Base-by-base conservation (phyloP, 2,888 invertebrate genomes). In the Eustalomyia histrio region DNA sequence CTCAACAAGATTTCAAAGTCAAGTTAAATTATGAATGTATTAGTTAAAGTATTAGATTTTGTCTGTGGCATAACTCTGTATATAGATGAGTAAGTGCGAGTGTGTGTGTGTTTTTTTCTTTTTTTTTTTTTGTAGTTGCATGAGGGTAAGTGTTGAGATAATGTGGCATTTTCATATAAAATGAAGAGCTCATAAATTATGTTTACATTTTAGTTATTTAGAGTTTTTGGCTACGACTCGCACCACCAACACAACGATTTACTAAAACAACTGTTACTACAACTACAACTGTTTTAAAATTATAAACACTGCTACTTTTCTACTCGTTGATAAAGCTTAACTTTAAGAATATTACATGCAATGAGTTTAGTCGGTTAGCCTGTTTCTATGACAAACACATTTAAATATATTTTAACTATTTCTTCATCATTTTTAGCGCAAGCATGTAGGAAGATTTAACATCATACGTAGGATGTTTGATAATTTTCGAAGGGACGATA, bases 111-210 rank as follows among this genome's bases (percentile, higher is more conserved):
- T n/a, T n/a, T n/a, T n/a, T n/a, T n/a, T n/a, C n/a, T n/a, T n/a
- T n/a, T n/a, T 16, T n/a, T n/a, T n/a, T n/a, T 47, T 17, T 16
- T 16, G 5, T 74, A 33, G 8, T 12, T 35, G 35, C n/a, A n/a
- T 43, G 43, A 33, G 52, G 58, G 4, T 85, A 9, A 61, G 47
- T 73, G 63, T 35, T 73, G 67, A 53, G 50, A 58, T 35, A 65
- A 65, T 71, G 47, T 78, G n/a, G 57, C 55, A 71, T 63, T 75
- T 87, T 85, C 85, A 85, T 85, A 86, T 84, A 85, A 68, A 29
- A 35, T 63, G 16, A 24, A 67, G 55, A 16, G 85, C 87, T 87
- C 86, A 86, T 88, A 87, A 87, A 87, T 88, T 87, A 87, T 86
- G 85, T 86, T 86, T 84, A 85, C 85, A 85, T 75, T 69, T 85